Base-by-base conservation (phyloP, 2,888 invertebrate genomes). In the Siphonodentalium dalli region DNA sequence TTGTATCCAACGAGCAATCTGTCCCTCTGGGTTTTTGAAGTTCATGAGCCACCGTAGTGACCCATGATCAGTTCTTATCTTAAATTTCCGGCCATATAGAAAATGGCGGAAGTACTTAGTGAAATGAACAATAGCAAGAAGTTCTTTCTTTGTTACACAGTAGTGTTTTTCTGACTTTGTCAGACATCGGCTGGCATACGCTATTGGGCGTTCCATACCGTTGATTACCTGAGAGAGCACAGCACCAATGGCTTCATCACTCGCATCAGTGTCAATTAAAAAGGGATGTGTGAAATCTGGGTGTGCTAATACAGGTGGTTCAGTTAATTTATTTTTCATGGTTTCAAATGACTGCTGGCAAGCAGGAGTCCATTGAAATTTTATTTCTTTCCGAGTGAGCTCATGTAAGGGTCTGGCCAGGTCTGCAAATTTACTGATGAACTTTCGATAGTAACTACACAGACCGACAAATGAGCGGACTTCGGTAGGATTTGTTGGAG, bases 371-470 rank as follows among this genome's bases (percentile, higher is more conserved):
- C 62, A 62, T 4, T 40, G 21, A 29, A 58, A 63, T 11, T 35
- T 35, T 15, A 15, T 15, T n/a, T 34, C 42, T 34, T 45, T 57
- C 28, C 41, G 33, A n/a, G 46, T 46, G 11, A 63, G 50, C 23
- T 45, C 27, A 20, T 55, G 50, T 7, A 69, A 35, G 11, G 59
- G 65, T 18, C 43, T 40, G 1, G 65, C 65, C 5, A 65, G 53
- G 3, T 27, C 35, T 9, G 65, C 40, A 47, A 58, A 69, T 8
- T 39, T 34, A 15, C 35, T 33, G 2, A 69, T 41, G 39, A 59
- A 69, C 26, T 46, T n/a, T 8, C 65, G 13, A 39, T 67, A 70
- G 47, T 66, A 69, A 15, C 35, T 23, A 24, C 58, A 57, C 15
- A 65, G 41, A 2, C 58, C 54, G 4, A 61, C 15, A 48, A 69